Conservation (phyloP, 2,888 invertebrate species). For the Caenorhabditis sp. region DNA sequence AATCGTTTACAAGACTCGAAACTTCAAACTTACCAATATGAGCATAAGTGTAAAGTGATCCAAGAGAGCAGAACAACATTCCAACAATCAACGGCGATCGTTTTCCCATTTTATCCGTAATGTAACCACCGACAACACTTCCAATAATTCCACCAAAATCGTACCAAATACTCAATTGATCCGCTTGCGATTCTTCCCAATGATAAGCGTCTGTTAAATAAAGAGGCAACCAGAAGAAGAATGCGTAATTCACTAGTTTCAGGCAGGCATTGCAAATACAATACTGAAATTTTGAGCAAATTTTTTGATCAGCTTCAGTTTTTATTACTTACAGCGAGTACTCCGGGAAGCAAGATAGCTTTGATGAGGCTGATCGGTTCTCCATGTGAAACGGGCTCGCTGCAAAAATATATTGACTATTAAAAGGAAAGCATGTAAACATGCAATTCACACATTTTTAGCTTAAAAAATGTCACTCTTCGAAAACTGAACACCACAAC, state of each 20-base stretch:
- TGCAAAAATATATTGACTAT: constrained; percentile 12
- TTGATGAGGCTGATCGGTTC: constrained; percentile 61
- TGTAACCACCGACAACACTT: constrained; percentile 67
- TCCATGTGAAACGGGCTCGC: constrained; percentile 31
- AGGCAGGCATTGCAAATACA: constrained; percentile 74
- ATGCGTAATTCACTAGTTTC: constrained; percentile 75
- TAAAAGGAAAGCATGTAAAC: background rate
- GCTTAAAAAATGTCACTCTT: background rate
- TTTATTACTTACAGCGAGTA: constrained; percentile 54
- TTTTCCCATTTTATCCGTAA: constrained; percentile 67
- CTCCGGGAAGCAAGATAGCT: constrained; percentile 67
- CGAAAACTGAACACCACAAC: background rate
- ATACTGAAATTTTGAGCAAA: constrained; percentile 71
- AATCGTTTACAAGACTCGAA: constrained; percentile 6
- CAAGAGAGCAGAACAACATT: constrained; percentile 66
- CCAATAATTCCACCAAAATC: constrained; percentile 75
- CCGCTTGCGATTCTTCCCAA: constrained; percentile 69
- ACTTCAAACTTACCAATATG: constrained; percentile 29
- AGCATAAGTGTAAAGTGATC: constrained; percentile 61
- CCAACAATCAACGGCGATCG: constrained; percentile 64
- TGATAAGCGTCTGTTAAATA: constrained; percentile 71
- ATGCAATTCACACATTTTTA: background rate
- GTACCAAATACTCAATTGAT: constrained; percentile 74
- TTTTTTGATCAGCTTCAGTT: too few relatives aligned
- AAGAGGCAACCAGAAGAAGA: constrained; percentile 75